Evolutionary conservation across 2,113 vertebrate genomes (phyloP).

Genomic region (Garra rufa): DNA sequence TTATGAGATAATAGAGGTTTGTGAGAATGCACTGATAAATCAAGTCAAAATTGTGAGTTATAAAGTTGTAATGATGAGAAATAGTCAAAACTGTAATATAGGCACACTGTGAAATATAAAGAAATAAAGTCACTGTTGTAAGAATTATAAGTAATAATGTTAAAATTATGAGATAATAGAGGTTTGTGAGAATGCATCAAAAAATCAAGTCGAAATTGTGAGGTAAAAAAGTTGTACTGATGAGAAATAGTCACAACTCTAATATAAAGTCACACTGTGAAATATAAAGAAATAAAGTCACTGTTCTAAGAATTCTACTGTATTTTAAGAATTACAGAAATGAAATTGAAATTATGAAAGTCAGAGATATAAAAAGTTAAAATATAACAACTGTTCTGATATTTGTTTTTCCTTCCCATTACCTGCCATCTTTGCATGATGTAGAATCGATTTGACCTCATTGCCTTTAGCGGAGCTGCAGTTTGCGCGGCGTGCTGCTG

Average conservation of each 20-base stretch:
- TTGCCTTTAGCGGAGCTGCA: slow-evolving; percentile 70
- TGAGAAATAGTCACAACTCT: too few relatives aligned
- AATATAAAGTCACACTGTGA: neutral
- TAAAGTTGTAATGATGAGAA: neutral
- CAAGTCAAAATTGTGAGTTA: neutral
- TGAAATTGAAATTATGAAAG: neutral
- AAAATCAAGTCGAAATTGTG: too few relatives aligned
- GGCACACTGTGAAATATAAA: neutral
- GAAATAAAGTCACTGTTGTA: neutral
- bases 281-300: too few relatives aligned
- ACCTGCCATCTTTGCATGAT: slow-evolving; percentile 78
- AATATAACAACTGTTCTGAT: neutral
- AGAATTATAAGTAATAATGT: neutral
- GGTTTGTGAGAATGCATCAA: neutral
- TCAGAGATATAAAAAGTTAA: too few relatives aligned
- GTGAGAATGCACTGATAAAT: neutral
- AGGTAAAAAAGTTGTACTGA: too few relatives aligned
- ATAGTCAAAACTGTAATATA: neutral
- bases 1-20: neutral
- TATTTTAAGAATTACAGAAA: neutral
- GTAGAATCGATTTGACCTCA: slow-evolving; percentile 77
- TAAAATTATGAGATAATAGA: too few relatives aligned
- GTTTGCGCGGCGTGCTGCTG: slow-evolving; percentile 61
- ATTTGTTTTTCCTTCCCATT: slow-evolving; percentile 18
- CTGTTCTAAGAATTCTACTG: too few relatives aligned